Evolutionary conservation across 2,797 vertebrate species (phyloP), one percentile per base, ranked within the genome.

Genomic region (Uromys caudimaculatus): DNA sequence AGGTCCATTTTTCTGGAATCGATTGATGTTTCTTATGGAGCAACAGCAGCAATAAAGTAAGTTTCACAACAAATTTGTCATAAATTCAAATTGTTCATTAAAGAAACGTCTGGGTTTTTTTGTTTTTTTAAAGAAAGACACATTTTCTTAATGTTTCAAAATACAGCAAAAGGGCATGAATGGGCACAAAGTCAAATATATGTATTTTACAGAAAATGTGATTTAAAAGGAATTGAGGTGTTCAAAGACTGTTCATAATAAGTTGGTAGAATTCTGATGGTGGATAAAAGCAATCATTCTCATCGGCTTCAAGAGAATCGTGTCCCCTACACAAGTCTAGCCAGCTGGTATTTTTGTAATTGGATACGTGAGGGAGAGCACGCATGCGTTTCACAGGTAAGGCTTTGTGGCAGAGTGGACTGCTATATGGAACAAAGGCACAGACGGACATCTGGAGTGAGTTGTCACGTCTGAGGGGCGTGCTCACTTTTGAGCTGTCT

Each of bases 1-100:
- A 92, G 76, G 82, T 89, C 2, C 23, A 85, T 90, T 93, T 93
- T 19, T n/a, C 60, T 92, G 81, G 82, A 90, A 86, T 35, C 84
- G 24, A 47, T 89, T 95, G 89, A 93, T 95, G 89, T 97, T 95
- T 94, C 78, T 93, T 95, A 86, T 64, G 73, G 27, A 92, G 89
- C 50, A 92, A 95, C 95, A 91, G 58, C 52, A 52, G 83, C 32
- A 71, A 73, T n/a, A 41, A 88, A 88, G 10, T 90, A 95, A 94
- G 82, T 97, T 95, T 94, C 77, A 94, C 56, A 97, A 97, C 85
- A 97, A 97, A 97, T 95, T 76, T 95, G 73, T 89, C 73, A 93
- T 76, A 38, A 41, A 88, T 52, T 96, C 92, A 95, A 91, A 81
- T 27, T 95, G 69, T 64, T 90, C 89, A 91, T 95, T 96, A 95